phyloP scores from a whole-genome alignment of 2,797 vertebrate species.

The Rhincodon typus region DNA sequence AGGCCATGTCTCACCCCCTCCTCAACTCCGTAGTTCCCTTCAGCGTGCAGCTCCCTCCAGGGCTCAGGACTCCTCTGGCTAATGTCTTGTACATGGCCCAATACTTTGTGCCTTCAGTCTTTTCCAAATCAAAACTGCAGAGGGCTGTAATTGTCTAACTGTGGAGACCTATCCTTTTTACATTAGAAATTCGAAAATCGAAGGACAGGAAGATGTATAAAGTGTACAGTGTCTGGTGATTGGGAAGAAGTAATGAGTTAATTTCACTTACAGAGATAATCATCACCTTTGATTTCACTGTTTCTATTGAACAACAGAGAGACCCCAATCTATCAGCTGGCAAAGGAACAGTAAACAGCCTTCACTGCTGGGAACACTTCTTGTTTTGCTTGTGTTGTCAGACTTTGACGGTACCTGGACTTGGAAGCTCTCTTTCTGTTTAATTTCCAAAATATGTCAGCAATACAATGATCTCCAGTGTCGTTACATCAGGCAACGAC shows the following conservation, averaged over 20 bases:
- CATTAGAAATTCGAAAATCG: background rate
- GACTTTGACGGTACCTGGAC: background rate
- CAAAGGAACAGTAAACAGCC: background rate
- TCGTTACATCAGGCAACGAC: background rate
- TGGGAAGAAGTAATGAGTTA: background rate
- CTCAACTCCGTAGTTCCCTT: background rate
- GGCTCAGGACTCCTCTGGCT: background rate
- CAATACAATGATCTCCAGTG: too few species aligned
- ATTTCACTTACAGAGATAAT: background rate
- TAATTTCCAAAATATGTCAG: conserved; percentile 1
- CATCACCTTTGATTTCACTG: background rate
- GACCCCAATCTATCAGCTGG: background rate
- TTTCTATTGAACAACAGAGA: background rate
- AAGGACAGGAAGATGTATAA: background rate
- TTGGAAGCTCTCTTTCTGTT: background rate
- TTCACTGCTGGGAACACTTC: background rate
- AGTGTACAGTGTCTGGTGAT: background rate
- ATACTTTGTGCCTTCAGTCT: background rate
- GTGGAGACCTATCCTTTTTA: background rate
- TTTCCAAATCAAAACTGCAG: background rate
- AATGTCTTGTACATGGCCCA: background rate
- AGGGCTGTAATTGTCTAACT: background rate
- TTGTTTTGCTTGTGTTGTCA: background rate
- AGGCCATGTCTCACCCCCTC: too few species aligned
- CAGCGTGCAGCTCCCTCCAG: background rate